Conservation (phyloP, 2,113 vertebrate species). For the Delphinapterus leucas region DNA sequence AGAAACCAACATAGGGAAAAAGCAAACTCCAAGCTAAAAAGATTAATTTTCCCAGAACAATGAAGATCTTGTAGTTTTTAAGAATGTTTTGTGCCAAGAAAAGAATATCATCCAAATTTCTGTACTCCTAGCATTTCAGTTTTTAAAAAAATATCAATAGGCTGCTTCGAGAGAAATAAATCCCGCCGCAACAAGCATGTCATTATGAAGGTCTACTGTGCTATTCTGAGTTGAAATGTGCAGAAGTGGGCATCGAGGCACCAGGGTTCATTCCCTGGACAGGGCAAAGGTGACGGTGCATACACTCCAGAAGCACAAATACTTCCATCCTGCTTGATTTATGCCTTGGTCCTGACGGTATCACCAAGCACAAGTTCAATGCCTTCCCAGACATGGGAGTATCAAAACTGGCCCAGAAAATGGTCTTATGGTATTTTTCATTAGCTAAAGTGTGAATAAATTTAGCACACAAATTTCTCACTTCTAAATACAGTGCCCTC, state of each 20-base stretch:
- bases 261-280: fast-evolving
- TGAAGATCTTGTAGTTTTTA: constrained; percentile 32
- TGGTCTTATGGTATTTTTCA: background rate
- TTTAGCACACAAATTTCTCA: background rate
- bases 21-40: background rate
- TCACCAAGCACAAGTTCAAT: background rate
- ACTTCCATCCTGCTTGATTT: background rate
- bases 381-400: background rate
- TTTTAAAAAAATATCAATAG: background rate
- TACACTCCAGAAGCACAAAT: background rate
- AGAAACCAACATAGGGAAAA: background rate
- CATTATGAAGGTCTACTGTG: background rate
- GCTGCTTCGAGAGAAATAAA: constrained; percentile 20
- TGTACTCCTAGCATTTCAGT: background rate
- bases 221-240: background rate
- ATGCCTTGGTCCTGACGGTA: background rate
- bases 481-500: background rate
- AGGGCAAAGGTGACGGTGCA: fast-evolving
- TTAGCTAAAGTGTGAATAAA: background rate
- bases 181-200: background rate
- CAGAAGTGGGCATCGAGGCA: background rate
- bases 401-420: background rate
- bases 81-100: background rate
- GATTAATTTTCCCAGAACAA: constrained; percentile 12
- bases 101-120: background rate